These are phyloP conservation scores for Battus philenor DNA, from an alignment of 1,140 invertebrate species.

Conservation along the genomic window DNA sequence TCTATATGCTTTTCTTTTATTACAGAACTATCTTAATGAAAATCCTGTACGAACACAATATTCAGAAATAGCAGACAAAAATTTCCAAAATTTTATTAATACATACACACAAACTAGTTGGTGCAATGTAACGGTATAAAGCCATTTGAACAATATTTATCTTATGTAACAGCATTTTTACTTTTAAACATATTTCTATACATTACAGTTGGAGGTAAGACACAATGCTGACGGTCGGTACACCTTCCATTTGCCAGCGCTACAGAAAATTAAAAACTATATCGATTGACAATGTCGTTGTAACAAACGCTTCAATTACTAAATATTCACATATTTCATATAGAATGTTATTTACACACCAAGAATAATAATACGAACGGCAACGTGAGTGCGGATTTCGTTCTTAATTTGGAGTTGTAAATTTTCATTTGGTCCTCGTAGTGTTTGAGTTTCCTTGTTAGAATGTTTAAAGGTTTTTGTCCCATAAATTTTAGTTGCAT, in stretches of 20 bases:
- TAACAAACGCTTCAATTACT: no score
- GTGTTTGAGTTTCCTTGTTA: slow-evolving; percentile 37
- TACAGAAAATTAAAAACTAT: slow-evolving; percentile 31
- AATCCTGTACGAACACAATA: slow-evolving; percentile 16
- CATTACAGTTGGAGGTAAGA: slow-evolving; percentile 44
- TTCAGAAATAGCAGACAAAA: slow-evolving; percentile 33
- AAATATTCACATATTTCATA: no score
- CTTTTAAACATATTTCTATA: slow-evolving; percentile 2
- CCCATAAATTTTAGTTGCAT: slow-evolving; percentile 39
- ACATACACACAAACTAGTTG: neutral
- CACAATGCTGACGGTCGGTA: slow-evolving; percentile 34
- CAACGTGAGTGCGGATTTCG: neutral
- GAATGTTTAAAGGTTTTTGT: slow-evolving; percentile 44
- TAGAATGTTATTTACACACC: slow-evolving; percentile 2
- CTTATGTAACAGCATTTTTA: no score
- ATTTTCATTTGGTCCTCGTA: slow-evolving; percentile 24
- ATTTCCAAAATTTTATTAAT: neutral
- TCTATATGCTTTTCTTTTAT: neutral
- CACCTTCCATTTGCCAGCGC: slow-evolving; percentile 42
- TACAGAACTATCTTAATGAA: neutral
- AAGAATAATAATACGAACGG: slow-evolving; percentile 7
- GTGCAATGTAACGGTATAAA: slow-evolving; percentile 29
- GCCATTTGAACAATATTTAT: no score
- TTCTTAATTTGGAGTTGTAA: slow-evolving; percentile 16
- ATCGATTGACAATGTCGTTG: no score